Evolutionary conservation across 2,113 vertebrate species (phyloP), one percentile per base, ranked within the genome.

Genomic region (Nipponia nippon): DNA sequence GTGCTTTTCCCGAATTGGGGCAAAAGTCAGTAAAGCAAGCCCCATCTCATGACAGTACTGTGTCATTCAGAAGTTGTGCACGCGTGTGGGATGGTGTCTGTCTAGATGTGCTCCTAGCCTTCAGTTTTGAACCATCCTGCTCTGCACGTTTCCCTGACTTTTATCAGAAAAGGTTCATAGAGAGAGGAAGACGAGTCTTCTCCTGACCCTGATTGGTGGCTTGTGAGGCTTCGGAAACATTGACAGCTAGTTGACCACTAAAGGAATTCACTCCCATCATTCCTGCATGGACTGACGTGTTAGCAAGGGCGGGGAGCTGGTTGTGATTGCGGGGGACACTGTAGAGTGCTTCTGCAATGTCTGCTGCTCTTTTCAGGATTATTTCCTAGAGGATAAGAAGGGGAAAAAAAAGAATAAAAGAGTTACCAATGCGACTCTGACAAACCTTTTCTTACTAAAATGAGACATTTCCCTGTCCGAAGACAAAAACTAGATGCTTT

Each of bases 201-300:
- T 92, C 50, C 98, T 98, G 97, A 99, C 99, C 99, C 98, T 99
- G 99, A 96, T 99, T 99, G 97, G 98, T 98, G 97, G 98, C 99
- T 97, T 99, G 99, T 32, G 99, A 97, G 27, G 99, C 97, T 94
- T 99, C 99, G 0, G 99, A 99, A 77, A 99, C 99, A 14, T 99
- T 99, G 97, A 99, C 99, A 3, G 99, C 99, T 94, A 99, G 98
- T 94, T 99, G 99, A 91, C 99, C 99, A 3, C 99, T 98, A 97
- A 99, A 99, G 90, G 99, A 99, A 87, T 99, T 99, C 88, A 99
- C 99, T 10, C 99, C 99, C 99, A 99, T 99, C 99, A 99, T 99
- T 67, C 99, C 98, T 5, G 98, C 97, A 30, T 99, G 99, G 92
- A 99, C 98, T 0, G 99, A 99, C 63, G 98, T 98, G 97, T 99